Percentiles rank a stretch among this genome's conserved stretches.
Conservation (phyloP, 2,888 invertebrate genomes). For the Andrena hattorfiana region DNA sequence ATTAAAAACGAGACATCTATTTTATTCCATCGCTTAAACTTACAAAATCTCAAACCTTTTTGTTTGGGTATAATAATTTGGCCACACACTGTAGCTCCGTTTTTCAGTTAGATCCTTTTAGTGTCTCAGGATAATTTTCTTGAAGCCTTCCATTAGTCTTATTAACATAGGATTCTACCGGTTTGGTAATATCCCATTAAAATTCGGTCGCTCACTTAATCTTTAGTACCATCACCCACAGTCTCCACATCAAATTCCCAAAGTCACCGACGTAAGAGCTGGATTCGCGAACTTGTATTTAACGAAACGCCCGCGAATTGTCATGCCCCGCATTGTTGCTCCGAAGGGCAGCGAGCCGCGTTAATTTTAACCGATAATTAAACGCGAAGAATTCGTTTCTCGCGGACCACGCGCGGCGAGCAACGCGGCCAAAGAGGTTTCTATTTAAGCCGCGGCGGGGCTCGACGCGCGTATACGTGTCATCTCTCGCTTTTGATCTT, state of each 20-base stretch:
- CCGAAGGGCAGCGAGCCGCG: not conserved
- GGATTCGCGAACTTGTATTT: not conserved
- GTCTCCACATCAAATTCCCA: too few species aligned
- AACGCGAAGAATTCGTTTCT: constrained; percentile 42
- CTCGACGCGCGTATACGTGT: constrained; percentile 38
- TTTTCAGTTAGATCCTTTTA: not conserved
- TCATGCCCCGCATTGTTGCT: not conserved
- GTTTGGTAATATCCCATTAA: not conserved
- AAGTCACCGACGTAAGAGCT: too few species aligned
- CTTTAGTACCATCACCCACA: too few species aligned
- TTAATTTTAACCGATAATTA: constrained; percentile 46
- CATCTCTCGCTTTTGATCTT: constrained; percentile 45
- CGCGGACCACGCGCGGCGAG: constrained; percentile 10
- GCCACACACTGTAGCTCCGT: not conserved
- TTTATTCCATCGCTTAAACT: too few species aligned
- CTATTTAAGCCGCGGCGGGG: constrained; percentile 36
- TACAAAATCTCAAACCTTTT: too few species aligned
- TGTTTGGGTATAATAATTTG: too few species aligned
- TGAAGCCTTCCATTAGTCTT: too few species aligned
- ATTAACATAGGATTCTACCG: too few species aligned
- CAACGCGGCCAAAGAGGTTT: constrained; percentile 18
- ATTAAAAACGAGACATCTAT: too few species aligned
- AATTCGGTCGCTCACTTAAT: not conserved
- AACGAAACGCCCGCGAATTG: not conserved
- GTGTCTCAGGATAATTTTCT: too few species aligned